Base-by-base conservation (phyloP, 2,888 invertebrate species). In the Apamea monoglypha region DNA sequence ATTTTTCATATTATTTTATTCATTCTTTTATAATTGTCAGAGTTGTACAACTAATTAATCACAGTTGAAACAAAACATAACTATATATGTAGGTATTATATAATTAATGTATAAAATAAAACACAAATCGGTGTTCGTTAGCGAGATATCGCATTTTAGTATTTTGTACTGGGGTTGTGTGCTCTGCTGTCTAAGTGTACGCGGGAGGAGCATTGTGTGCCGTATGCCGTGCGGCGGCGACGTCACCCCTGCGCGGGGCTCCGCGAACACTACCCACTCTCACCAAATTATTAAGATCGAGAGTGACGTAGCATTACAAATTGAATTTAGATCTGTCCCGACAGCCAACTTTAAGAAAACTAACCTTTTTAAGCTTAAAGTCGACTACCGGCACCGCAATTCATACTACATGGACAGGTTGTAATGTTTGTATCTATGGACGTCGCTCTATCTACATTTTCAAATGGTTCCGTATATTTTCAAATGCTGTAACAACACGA, bases 11-110 rank as follows among this genome's bases (percentile, higher is more conserved):
- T 89, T 85, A 88, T 95, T 95, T 97, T 96, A 96, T 96, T 97
- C 94, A 95, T 96, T 95, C 95, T 97, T 97, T 97, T 96, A 96
- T 97, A 95, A 93, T 96, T 94, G 96, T 96, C 96, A 96, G 96
- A 97, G 95, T 97, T 97, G 97, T 97, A 97, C 96, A 97, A 97
- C 97, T 97, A 97, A 97, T 96, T 96, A 97, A 97, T 97, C 97
- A 97, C 97, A 97, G 97, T 97, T 96, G 95, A 97, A 97, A 97
- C 96, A 96, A 97, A 97, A 97, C 95, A 94, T 95, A 95, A 95
- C 92, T 94, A 94, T 93, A 92, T 94, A 93, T 91, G 92, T 93
- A 90, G 89, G 89, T 91, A 90, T 88, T 86, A 86, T 91, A 93
- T 93, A 94, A 93, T 94, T 94, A 94, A 94, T 92, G 92, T 94